phyloP scores from a whole-genome alignment of 1,140 invertebrate genomes.

The Solenopsis fugax region DNA sequence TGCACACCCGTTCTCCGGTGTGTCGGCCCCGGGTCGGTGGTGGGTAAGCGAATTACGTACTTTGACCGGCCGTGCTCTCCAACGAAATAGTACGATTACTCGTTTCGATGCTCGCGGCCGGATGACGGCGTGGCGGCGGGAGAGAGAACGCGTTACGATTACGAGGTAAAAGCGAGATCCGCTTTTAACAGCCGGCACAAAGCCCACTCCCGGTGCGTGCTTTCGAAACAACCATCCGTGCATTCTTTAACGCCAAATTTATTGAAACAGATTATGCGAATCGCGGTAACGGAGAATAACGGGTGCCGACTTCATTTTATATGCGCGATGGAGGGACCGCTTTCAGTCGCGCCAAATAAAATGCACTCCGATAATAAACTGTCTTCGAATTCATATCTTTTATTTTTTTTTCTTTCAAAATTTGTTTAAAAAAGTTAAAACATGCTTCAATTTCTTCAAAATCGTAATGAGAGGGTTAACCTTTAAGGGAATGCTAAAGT shows the following conservation, averaged over 20 bases:
- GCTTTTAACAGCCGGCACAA: conserved; percentile 58
- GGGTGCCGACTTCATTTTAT: not conserved
- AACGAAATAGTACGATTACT: conserved; percentile 59
- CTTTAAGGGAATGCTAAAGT: too few relatives aligned
- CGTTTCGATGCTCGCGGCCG: conserved; percentile 58
- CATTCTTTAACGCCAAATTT: conserved; percentile 61
- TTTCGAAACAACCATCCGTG: conserved; percentile 52
- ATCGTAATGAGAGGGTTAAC: too few relatives aligned
- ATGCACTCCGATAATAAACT: not conserved
- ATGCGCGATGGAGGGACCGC: not conserved
- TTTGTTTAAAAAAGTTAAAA: not conserved
- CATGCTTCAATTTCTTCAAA: not conserved
- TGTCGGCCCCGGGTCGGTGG: conserved; percentile 39
- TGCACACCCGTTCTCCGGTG: conserved; percentile 52
- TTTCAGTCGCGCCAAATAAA: not conserved
- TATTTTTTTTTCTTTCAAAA: not conserved
- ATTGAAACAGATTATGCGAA: conserved; percentile 54
- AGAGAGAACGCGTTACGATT: conserved; percentile 36
- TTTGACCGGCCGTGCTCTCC: conserved; percentile 60
- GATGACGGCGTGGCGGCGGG: not conserved
- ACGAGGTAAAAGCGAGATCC: conserved; percentile 54
- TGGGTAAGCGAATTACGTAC: conserved; percentile 57
- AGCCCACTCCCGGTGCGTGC: conserved; percentile 4
- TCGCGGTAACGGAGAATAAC: conserved; percentile 43
- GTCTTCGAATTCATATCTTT: too few relatives aligned